Base-by-base conservation (phyloP, 2,113 vertebrate species). In the Tetrax tetrax region DNA sequence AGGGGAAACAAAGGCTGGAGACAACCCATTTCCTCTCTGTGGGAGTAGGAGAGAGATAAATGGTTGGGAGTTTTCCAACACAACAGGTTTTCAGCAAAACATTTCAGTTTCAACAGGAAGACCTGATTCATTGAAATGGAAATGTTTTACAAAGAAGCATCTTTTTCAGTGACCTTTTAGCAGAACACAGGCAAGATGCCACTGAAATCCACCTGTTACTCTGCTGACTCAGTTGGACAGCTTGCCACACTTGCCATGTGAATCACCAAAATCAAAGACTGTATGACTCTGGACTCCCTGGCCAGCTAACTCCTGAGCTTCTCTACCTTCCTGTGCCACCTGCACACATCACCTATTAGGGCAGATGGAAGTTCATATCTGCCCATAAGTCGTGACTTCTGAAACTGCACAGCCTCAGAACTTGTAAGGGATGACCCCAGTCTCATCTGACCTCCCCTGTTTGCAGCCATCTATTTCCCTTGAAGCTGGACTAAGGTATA, bases 111-210 rank as follows among this genome's bases (percentile, higher is more conserved):
- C 84, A 90, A 91, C 89, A 94, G 87, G 91, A 94, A 94, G 87
- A 79, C 83, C 82, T 93, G 93, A 96, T 96, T 96, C 87, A 95
- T 69, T 91, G 75, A 94, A 94, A 93, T 94, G 45, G 95, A 96
- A 96, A 90, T 94, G 96, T 96, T 97, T 96, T 93, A 96, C 70
- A 91, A 76, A 91, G 90, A 90, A 93, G n/a, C 87, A 95, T 95
- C 90, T 94, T 97, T 96, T 83, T 59, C 71, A 47, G 21, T 43
- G 59, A 94, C 93, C 95, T 85, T 61, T 85, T 54, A 90, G 63
- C 20, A 85, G 87, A 94, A 94, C 54, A 69, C 20, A 15, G 95
- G 92, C 84, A 91, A 80, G 71, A 56, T 74, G 87, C 90, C 87
- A 80, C 47, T 0, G 0, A 94, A 90, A 93, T 83, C 90, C 93